Base-by-base conservation (phyloP, 2,888 invertebrate genomes). In the Eubasilissa splendida region DNA sequence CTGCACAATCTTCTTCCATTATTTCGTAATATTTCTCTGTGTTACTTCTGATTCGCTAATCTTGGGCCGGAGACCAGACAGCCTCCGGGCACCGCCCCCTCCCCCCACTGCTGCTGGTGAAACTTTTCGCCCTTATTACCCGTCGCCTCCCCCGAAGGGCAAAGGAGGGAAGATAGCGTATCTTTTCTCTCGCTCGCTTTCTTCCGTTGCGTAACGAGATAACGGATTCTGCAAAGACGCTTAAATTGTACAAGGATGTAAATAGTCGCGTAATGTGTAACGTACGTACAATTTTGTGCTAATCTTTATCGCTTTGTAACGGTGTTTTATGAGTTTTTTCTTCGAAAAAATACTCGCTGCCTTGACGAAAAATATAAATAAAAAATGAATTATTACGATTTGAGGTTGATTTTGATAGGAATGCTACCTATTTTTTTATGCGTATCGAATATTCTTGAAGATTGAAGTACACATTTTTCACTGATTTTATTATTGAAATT, bases 171-270 rank as follows among this genome's bases (percentile, higher is more conserved):
- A 50, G 68, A 68, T 68, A 68, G 50, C 68, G 68, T 52, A 50
- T n/a, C 68, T 68, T 4, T 58, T 68, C 68, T 68, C 50, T 68
- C 68, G 68, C 50, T n/a, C 33, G 50, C 68, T 68, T 50, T 11
- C 68, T 68, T 68, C 68, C 68, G 42, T 50, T 68, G 50, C 42
- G 68, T 68, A 68, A 68, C 68, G 68, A 68, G 68, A 50, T 68
- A 50, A 50, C 68, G 50, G 68, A 14, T 50, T 68, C 42, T 33
- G 14, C 33, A 68, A 14, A 50, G 14, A 14, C 14, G 14, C 50
- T 10, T 9, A 33, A 14, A 5, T 14, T 50, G 9, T 22, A 68
- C 50, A 42, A 50, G 42, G 68, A 68, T 14, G 50, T 50, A 50
- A 68, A 50, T 68, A 14, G 42, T 50, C 52, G 42, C 14, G 14